Conservation (phyloP, 2,113 vertebrate species). For the Alectura lathami region DNA sequence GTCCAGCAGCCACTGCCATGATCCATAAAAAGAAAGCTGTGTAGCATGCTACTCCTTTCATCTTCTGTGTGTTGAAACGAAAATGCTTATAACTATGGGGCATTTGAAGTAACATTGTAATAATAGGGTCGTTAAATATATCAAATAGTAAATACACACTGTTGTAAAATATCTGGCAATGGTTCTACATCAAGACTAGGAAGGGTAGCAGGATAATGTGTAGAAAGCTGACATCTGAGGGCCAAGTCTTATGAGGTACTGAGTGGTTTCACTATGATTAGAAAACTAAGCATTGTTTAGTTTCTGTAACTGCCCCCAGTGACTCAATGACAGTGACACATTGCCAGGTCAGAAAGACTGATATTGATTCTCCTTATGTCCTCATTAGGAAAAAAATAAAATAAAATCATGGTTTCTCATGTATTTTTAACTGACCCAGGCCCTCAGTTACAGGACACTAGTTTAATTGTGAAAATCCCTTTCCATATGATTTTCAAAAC, state of each 20-base stretch:
- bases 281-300: neutral
- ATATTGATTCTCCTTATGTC: neutral
- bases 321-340: neutral
- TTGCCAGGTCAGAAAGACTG: neutral
- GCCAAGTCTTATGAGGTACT: neutral
- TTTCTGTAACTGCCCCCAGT: neutral
- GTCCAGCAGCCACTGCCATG: neutral
- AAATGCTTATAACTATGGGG: neutral
- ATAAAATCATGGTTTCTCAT: rapidly evolving
- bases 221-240: neutral
- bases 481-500: neutral
- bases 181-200: neutral
- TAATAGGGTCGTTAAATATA: neutral
- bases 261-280: neutral
- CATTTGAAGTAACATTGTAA: neutral
- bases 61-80: neutral
- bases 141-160: neutral
- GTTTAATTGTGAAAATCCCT: neutral
- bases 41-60: neutral
- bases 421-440: neutral
- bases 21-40: neutral
- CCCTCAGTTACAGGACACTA: neutral
- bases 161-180: neutral
- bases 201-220: neutral
- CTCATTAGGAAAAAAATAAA: neutral